phyloP scores from a whole-genome alignment of 2,113 vertebrate genomes.

The Corvus hawaiiensis region DNA sequence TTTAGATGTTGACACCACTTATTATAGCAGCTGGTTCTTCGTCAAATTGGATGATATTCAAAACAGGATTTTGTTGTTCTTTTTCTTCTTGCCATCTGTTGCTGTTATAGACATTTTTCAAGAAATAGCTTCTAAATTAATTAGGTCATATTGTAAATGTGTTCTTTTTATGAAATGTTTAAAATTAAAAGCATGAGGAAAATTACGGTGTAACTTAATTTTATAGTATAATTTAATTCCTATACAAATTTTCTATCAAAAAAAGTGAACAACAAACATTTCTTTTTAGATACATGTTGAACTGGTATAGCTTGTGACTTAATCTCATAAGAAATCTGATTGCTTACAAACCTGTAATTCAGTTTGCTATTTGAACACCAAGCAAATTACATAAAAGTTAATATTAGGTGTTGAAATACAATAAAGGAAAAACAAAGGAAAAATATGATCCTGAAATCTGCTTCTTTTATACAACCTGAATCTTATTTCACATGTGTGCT shows the following conservation, averaged over 20 bases:
- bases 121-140: conserved; percentile 21
- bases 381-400: not conserved
- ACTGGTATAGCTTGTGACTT: not conserved
- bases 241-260: not conserved
- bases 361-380: not conserved
- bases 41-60: conserved; percentile 38
- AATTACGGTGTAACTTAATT: not conserved
- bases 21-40: conserved; percentile 22
- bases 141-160: conserved; percentile 12
- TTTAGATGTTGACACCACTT: conserved; percentile 3
- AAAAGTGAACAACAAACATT: not conserved
- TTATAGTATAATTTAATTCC: not conserved
- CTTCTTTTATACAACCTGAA: not conserved
- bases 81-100: conserved; percentile 50
- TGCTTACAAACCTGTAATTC: not conserved
- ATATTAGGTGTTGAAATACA: not conserved
- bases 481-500: not conserved
- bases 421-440: not conserved
- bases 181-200: conserved; percentile 26
- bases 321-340: not conserved
- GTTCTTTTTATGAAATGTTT: not conserved
- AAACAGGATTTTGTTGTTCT: conserved; percentile 40
- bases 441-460: not conserved
- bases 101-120: not conserved
- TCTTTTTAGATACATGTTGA: not conserved